These are phyloP conservation scores for Microtus richardsoni DNA, from an alignment of 2,113 vertebrate genomes.

Conservation along the genomic window DNA sequence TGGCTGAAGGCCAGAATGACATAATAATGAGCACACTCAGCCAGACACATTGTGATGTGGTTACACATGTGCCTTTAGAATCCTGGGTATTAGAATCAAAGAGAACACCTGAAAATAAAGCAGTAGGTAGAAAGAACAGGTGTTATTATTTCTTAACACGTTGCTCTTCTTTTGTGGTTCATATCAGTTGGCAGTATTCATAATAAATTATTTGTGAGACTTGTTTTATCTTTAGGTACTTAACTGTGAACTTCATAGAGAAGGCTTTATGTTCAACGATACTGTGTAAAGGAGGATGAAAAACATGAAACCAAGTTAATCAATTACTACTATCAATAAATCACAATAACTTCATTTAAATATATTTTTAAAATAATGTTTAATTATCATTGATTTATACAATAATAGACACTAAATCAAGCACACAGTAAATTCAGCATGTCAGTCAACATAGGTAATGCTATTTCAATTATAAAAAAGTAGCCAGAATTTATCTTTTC, in stretches of 20 bases:
- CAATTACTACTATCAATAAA: background rate
- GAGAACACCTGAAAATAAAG: background rate
- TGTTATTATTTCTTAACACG: background rate
- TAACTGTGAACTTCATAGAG: background rate
- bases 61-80: background rate
- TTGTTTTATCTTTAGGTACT: background rate
- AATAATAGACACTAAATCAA: background rate
- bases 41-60: background rate
- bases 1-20: constrained; percentile 37
- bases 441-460: background rate
- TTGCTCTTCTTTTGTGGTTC: background rate
- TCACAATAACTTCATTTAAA: background rate
- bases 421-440: background rate
- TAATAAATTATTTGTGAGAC: background rate
- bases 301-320: background rate
- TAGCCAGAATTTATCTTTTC: background rate
- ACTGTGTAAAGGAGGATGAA: background rate
- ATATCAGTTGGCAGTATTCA: background rate
- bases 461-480: background rate
- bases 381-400: background rate
- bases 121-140: fast-evolving
- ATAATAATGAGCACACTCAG: background rate
- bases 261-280: background rate
- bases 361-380: background rate
- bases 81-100: background rate